phyloP scores from a whole-genome alignment of 2,797 vertebrate species.

The Toxotes lorentzi region DNA sequence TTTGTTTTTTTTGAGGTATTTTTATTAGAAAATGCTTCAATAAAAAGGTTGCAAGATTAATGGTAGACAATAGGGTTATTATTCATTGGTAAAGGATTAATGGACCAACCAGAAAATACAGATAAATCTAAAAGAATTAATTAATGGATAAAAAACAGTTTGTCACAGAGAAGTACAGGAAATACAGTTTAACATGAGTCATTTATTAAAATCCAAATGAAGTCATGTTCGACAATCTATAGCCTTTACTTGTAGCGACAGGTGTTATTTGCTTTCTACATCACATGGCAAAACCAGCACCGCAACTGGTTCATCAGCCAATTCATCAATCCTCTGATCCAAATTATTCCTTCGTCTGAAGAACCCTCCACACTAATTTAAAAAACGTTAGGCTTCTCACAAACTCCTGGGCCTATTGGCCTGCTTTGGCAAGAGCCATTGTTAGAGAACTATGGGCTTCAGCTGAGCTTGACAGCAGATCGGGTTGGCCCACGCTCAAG shows the following conservation, averaged over 20 bases:
- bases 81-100: no score
- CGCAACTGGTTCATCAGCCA: slow-evolving; percentile 14
- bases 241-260: slow-evolving; percentile 39
- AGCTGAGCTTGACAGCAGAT: slow-evolving; percentile 34
- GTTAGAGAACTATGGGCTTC: slow-evolving; percentile 27
- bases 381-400: slow-evolving; percentile 36
- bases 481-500: slow-evolving; percentile 27
- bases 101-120: no score
- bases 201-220: slow-evolving; percentile 54
- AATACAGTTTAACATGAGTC: no score
- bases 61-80: no score
- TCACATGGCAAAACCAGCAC: slow-evolving; percentile 24
- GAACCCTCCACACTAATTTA: slow-evolving; percentile 42
- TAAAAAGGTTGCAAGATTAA: no score
- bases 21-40: no score
- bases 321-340: slow-evolving; percentile 42
- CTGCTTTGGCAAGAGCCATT: slow-evolving; percentile 27
- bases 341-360: slow-evolving; percentile 24
- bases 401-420: slow-evolving; percentile 34
- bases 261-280: slow-evolving; percentile 31
- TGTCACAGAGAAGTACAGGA: slow-evolving; percentile 13
- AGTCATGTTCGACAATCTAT: slow-evolving; percentile 54
- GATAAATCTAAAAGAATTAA: no score
- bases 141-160: no score
- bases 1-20: no score